phyloP scores from a whole-genome alignment of 2,113 vertebrate species.

The Aptenodytes patagonicus region DNA sequence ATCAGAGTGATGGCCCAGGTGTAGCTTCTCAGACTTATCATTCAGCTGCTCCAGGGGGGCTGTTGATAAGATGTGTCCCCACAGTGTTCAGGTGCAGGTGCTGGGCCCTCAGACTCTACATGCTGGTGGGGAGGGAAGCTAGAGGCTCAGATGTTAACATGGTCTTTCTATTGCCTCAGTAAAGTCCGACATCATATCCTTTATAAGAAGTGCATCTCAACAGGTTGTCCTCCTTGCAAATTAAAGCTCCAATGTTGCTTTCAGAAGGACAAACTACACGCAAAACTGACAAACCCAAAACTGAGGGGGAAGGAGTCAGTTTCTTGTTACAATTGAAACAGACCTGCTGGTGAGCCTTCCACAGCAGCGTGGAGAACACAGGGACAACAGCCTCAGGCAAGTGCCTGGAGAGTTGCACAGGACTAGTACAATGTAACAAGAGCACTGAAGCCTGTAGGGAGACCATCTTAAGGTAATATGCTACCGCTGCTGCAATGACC shows the following conservation, averaged over 20 bases:
- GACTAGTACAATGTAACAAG: neutral
- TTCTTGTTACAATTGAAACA: neutral
- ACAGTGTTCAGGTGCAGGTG: neutral
- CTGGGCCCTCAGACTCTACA: neutral
- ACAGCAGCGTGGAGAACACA: neutral
- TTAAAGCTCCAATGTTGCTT: neutral
- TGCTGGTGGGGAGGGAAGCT: neutral
- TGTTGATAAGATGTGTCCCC: neutral
- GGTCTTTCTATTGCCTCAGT: neutral
- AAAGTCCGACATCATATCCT: neutral
- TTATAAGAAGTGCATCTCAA: neutral
- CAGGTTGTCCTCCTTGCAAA: neutral
- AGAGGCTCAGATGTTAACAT: neutral
- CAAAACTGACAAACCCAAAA: neutral
- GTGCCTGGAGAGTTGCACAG: accelerated
- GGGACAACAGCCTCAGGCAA: neutral
- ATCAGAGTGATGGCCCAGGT: neutral
- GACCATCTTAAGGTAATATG: neutral
- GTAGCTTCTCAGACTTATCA: neutral
- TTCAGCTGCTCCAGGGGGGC: neutral
- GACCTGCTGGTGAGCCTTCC: neutral
- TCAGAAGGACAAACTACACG: neutral
- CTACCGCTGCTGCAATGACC: neutral
- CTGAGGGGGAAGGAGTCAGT: neutral
- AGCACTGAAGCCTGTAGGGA: neutral